Evolutionary conservation across 2,888 invertebrate species (phyloP).

Genomic region (Hypsopygia costalis): DNA sequence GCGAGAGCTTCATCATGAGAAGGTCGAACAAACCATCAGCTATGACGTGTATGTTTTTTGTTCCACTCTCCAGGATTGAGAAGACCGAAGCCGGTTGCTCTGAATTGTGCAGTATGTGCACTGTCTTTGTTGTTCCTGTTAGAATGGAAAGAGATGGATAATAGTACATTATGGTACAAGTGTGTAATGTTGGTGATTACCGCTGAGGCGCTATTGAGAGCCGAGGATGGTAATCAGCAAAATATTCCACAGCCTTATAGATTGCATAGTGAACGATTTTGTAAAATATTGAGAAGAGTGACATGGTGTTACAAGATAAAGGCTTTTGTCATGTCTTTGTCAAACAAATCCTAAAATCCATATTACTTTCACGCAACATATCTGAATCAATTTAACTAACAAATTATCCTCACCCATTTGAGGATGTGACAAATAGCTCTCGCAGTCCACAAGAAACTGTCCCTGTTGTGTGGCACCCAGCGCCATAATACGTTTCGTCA

Average conservation of each 20-base stretch:
- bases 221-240: no score
- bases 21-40: slow-evolving; percentile 95
- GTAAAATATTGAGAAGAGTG: no score
- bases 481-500: slow-evolving; percentile 91
- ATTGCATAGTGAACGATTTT: no score
- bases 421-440: slow-evolving; percentile 92
- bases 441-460: slow-evolving; percentile 96
- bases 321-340: no score
- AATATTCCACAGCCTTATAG: no score
- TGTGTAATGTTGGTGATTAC: no score
- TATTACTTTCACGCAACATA: no score
- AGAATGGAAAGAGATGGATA: slow-evolving; percentile 6
- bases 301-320: no score
- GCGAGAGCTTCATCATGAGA: slow-evolving; percentile 93
- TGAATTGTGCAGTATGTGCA: slow-evolving; percentile 97
- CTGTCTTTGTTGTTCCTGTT: slow-evolving; percentile 87
- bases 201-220: no score
- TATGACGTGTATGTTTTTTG: slow-evolving; percentile 91
- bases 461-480: slow-evolving; percentile 94
- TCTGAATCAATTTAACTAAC: no score
- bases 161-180: no score
- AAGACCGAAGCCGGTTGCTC: slow-evolving; percentile 97
- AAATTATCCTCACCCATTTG: slow-evolving; percentile 78
- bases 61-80: slow-evolving; percentile 93
- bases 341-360: no score